Conservation (phyloP, 2,888 invertebrate species). For the Volucella inflata region DNA sequence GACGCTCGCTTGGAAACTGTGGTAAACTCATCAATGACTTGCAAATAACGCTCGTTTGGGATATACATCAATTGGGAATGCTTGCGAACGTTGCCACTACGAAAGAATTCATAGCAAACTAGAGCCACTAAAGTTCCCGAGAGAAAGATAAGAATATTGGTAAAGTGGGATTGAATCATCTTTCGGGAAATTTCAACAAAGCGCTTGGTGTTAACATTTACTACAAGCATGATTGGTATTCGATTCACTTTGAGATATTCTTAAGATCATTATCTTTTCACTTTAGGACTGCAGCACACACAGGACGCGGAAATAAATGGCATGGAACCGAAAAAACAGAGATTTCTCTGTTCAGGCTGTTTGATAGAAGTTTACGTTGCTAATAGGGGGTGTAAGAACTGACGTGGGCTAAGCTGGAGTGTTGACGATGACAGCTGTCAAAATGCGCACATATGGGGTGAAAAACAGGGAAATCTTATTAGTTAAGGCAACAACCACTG, state of each 20-base stretch:
- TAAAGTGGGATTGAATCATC: constrained; percentile 66
- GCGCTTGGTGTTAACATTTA: constrained; percentile 45
- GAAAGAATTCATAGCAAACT: constrained; percentile 77
- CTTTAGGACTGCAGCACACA: not conserved
- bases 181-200: constrained; percentile 43
- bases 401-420: constrained; percentile 44
- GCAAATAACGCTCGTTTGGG: constrained; percentile 80
- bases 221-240: constrained; percentile 52
- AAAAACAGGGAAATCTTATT: not conserved
- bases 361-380: constrained; percentile 32
- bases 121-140: constrained; percentile 79
- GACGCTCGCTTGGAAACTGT: constrained; percentile 77
- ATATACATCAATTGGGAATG: constrained; percentile 80
- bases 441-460: not conserved
- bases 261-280: constrained; percentile 62
- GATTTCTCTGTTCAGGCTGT: not conserved
- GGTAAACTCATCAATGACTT: constrained; percentile 82
- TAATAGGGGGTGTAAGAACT: constrained; percentile 41
- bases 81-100: constrained; percentile 51
- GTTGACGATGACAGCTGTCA: constrained; percentile 35
- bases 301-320: constrained; percentile 20
- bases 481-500: not conserved
- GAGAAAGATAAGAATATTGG: constrained; percentile 78
- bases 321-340: constrained; percentile 12
- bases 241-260: constrained; percentile 54